These are phyloP conservation scores for Lithophane ornitopus DNA, from an alignment of 2,888 invertebrate species.

Conservation along the genomic window DNA sequence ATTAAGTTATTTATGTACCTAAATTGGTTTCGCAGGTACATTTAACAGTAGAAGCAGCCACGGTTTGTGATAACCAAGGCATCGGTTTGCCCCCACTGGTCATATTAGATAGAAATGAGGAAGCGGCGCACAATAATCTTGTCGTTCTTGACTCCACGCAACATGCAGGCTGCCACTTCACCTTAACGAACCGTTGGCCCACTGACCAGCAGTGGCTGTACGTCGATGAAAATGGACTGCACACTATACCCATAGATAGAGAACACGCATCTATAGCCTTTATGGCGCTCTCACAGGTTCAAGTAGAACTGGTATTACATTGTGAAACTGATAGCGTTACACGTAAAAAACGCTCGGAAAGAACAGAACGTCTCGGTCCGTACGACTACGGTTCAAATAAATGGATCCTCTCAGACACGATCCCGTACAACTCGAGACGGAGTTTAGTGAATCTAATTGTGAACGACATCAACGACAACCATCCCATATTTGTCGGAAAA, in stretches of 20 bases:
- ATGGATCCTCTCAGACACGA: constrained; percentile 85
- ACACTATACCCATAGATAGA: constrained; percentile 82
- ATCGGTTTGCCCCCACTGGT: constrained; percentile 80
- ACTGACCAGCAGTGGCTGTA: constrained; percentile 83
- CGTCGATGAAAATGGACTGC: constrained; percentile 81
- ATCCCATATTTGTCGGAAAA: constrained; percentile 84
- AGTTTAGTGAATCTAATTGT: constrained; percentile 88
- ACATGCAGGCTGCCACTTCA: constrained; percentile 78
- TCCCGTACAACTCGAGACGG: constrained; percentile 79
- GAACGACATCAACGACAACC: constrained; percentile 89
- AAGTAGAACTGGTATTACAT: constrained; percentile 83
- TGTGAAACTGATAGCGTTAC: constrained; percentile 74
- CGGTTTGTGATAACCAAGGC: constrained; percentile 74
- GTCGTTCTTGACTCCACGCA: constrained; percentile 73
- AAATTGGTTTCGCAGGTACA: constrained; percentile 74
- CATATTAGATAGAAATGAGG: constrained; percentile 84
- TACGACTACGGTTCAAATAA: constrained; percentile 82
- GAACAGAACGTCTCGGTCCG: constrained; percentile 73
- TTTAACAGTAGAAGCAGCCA: constrained; percentile 76
- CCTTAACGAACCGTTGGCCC: constrained; percentile 83
- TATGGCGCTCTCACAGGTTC: constrained; percentile 87
- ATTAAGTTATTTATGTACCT: background rate
- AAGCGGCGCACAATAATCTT: constrained; percentile 79
- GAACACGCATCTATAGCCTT: constrained; percentile 86
- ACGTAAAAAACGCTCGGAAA: constrained; percentile 77